Evolutionary conservation across 1,140 invertebrate genomes (phyloP), one percentile per base, ranked within the genome.

Genomic region (Nasonia longicornis): DNA sequence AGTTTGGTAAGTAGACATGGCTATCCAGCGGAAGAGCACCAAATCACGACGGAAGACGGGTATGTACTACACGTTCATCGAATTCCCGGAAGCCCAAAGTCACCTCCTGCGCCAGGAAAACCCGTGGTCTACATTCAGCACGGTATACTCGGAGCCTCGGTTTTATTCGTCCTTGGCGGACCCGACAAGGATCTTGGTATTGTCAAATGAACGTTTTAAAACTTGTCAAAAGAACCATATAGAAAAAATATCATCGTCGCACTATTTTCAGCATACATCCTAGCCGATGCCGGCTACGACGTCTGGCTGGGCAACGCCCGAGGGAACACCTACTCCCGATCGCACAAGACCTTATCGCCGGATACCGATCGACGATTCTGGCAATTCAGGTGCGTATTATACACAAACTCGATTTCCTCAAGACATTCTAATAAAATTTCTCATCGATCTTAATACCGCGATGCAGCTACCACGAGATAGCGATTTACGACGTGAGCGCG

Each of bases 261-360:
- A 6, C 31, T 52, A 16, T 45, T 70, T 14, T n/a, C 67, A 85
- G 89, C 85, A 2, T 92, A 90, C 81, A 87, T 93, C 12, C 87
- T 96, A 69, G 92, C 94, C 6, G 94, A 96, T 85, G 91, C 91
- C 2, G 95, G 95, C 3, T 95, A 94, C 82, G 95, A 96, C 88
- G 93, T 96, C 22, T 94, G 93, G 93, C 83, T 93, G 78, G 92
- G 92, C 1, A 94, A 94, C 87, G 88, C 90, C 10, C 86, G 94
- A 3, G 92, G 92, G 6, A 93, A 92, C 83, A 88, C 88, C 3
- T 93, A 93, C 81, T 91, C 90, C 11, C 84, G 85, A 72, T 84
- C 86, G 42, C 91, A 92, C 85, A 77, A 82, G 3, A 83, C 29
- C 8, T 82, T 92, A 1, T 88, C 87, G 29, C 85, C 90, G 4